These are phyloP conservation scores for Drosophila malerkotliana DNA, from an alignment of 1,140 invertebrate genomes.

Conservation along the genomic window DNA sequence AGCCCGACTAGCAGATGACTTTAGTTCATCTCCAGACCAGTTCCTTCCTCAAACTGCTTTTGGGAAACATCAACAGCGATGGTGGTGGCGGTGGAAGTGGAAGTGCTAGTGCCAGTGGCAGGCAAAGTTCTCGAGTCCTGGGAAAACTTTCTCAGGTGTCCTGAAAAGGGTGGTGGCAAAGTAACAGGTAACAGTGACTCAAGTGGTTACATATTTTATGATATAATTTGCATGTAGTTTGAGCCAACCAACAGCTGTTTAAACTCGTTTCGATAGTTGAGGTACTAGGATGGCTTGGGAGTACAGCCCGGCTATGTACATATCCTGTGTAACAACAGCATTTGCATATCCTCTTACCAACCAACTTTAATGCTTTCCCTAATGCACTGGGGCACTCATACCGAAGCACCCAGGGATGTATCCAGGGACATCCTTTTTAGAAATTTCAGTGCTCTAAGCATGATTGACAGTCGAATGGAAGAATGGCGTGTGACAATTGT, in stretches of 20 bases:
- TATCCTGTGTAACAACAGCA: slow-evolving; percentile 11
- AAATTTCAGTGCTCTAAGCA: slow-evolving; percentile 45
- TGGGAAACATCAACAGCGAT: slow-evolving; percentile 5
- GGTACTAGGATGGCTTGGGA: not conserved
- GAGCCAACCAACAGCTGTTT: slow-evolving; percentile 56
- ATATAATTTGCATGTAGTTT: slow-evolving; percentile 75
- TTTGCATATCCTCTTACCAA: slow-evolving; percentile 57
- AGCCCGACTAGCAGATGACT: slow-evolving; percentile 20
- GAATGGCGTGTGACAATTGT: slow-evolving; percentile 57
- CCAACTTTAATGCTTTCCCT: slow-evolving; percentile 1
- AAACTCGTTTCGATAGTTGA: slow-evolving; percentile 58
- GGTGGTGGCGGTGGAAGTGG: not conserved
- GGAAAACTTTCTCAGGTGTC: slow-evolving; percentile 36
- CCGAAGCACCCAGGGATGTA: not conserved
- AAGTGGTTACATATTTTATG: slow-evolving; percentile 57
- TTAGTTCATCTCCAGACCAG: slow-evolving; percentile 4
- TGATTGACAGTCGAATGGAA: slow-evolving; percentile 67
- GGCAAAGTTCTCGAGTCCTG: slow-evolving; percentile 10
- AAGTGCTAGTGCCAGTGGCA: slow-evolving; percentile 3
- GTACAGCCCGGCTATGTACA: not conserved
- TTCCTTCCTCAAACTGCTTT: not conserved
- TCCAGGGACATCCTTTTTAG: slow-evolving; percentile 21
- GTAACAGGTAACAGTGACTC: not conserved
- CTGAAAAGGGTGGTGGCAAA: not conserved
- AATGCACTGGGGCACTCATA: slow-evolving; percentile 22